Evolutionary conservation across 2,113 vertebrate genomes (phyloP).

Genomic region (Lophotis ruficrista): DNA sequence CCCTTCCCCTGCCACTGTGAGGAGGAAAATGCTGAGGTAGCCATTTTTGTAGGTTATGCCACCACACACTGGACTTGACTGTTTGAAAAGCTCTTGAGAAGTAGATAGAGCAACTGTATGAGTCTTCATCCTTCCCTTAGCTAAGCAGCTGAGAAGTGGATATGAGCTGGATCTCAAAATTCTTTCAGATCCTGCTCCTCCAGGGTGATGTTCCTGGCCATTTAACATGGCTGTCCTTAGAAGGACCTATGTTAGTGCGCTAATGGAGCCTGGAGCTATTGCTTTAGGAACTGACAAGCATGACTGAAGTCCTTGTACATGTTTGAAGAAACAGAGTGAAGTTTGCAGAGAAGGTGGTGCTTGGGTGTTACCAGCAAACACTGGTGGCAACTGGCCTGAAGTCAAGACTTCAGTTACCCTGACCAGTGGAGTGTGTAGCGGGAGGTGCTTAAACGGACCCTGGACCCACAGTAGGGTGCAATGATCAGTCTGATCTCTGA

Average conservation of each 20-base stretch:
- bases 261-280: not conserved
- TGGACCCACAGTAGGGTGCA: not conserved
- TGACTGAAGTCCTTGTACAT: not conserved
- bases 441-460: not conserved
- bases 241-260: not conserved
- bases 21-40: not conserved
- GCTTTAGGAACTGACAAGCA: not conserved
- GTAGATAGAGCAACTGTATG: not conserved
- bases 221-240: not conserved
- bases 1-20: not conserved
- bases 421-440: not conserved
- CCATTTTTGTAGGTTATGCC: not conserved
- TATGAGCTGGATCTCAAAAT: not conserved
- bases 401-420: not conserved
- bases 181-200: not conserved
- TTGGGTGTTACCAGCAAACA: not conserved
- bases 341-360: not conserved
- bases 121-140: not conserved
- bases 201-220: not conserved
- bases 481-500: not conserved
- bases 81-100: not conserved
- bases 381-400: not conserved
- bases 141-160: not conserved
- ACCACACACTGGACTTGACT: not conserved
- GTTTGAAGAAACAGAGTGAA: not conserved